Evolutionary conservation across 2,797 vertebrate genomes (phyloP), one percentile per base, ranked within the genome.

Genomic region (Cirrhinus mrigala): DNA sequence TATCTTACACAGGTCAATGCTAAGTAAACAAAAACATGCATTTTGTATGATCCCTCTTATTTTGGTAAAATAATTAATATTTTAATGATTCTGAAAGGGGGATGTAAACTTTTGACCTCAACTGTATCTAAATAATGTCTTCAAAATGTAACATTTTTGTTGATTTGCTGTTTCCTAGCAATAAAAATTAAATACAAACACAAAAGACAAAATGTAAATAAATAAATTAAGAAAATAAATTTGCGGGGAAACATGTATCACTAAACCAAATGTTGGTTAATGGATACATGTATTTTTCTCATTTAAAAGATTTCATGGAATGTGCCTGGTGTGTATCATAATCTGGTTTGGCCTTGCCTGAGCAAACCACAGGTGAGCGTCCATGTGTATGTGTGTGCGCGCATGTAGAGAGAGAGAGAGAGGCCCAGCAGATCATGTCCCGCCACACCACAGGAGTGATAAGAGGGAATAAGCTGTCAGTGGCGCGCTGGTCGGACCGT

Each of bases 391-490:
- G 27, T 82, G 54, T 29, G 29, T 68, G 46, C 89, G 90, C 93
- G 81, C 14, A 15, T 64, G 37, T 60, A 64, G 10, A 62, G 74
- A 71, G 56, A 81, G n/a, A n/a, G n/a, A n/a, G 82, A 82, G 44
- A 83, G 85, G 54, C 79, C 91, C 88, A 89, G 90, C 93, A 90
- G 90, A 92, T 90, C 91, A 91, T 90, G 89, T 90, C 46, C 89
- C n/a, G 85, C 82, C 89, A 89, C 92, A 88, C 70, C 18, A 44
- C 88, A 89, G 91, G 87, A 86, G 91, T 90, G 91, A 94, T 93
- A 94, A 93, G 91, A 90, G 92, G 92, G 93, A 94, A 93, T 93
- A 93, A 94, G 91, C 91, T 91, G 91, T 91, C 92, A 89, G 89
- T 84, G 81, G 91, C 71, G 91, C 90, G 93, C 94, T 90, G 85